Conservation (phyloP, 2,797 vertebrate species). For the Anas acuta region DNA sequence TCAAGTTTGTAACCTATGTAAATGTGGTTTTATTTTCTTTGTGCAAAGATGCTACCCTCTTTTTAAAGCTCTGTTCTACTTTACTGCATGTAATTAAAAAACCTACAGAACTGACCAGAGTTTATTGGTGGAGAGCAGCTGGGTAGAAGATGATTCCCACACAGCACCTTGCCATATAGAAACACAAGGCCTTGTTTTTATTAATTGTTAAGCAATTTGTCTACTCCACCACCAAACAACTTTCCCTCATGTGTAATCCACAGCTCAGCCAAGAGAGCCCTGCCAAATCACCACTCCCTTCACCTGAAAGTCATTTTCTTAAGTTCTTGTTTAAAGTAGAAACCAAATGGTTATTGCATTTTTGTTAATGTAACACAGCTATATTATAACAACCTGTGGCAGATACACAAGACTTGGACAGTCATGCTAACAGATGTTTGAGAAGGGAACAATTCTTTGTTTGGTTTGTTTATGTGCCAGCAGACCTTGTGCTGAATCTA, state of each 20-base stretch:
- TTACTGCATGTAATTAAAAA: not conserved
- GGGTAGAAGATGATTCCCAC: slow-evolving; percentile 28
- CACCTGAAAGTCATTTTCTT: slow-evolving; percentile 64
- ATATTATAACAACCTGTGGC: slow-evolving; percentile 45
- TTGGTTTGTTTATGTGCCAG: slow-evolving; percentile 76
- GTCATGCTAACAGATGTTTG: slow-evolving; percentile 73
- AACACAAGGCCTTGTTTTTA: slow-evolving; percentile 44
- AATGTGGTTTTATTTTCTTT: not conserved
- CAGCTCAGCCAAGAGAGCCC: slow-evolving; percentile 1
- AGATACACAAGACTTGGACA: slow-evolving; percentile 37
- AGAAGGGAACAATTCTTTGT: slow-evolving; percentile 70
- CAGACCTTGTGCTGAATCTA: slow-evolving; percentile 64
- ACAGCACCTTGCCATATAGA: not conserved
- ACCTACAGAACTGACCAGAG: not conserved
- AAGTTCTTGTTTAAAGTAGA: slow-evolving; percentile 50
- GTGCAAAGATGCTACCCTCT: not conserved
- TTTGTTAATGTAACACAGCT: slow-evolving; percentile 43
- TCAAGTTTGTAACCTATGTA: not conserved
- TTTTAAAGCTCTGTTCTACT: not conserved
- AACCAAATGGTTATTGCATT: slow-evolving; percentile 44
- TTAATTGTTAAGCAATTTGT: slow-evolving; percentile 63
- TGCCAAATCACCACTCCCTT: slow-evolving; percentile 63
- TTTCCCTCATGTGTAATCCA: slow-evolving; percentile 52
- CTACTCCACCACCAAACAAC: slow-evolving; percentile 53
- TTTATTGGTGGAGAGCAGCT: slow-evolving; percentile 27